These are phyloP conservation scores for Globia sparganii DNA, from an alignment of 2,888 invertebrate genomes.

Conservation along the genomic window DNA sequence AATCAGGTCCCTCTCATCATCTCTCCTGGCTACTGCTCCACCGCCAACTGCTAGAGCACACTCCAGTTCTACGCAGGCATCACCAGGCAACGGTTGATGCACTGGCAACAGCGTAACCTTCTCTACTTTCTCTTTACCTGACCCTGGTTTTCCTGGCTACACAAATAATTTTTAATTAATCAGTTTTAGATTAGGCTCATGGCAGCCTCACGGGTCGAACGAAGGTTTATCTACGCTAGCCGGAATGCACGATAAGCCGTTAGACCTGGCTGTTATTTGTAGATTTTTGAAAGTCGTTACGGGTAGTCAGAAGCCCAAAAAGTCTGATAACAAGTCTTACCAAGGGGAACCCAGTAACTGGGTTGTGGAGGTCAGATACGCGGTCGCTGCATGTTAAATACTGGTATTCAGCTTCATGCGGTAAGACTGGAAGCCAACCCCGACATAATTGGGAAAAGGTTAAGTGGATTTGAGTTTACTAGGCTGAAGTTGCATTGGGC, in stretches of 20 bases:
- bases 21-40: slow-evolving; percentile 74
- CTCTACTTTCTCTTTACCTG: slow-evolving; percentile 73
- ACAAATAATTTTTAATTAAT: not conserved
- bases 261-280: not conserved
- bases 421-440: not conserved
- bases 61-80: slow-evolving; percentile 82
- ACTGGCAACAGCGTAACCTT: slow-evolving; percentile 15
- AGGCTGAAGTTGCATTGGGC: not conserved
- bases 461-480: not conserved
- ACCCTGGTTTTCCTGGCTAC: slow-evolving; percentile 61
- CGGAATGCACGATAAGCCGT: not conserved
- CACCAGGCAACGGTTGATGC: slow-evolving; percentile 75
- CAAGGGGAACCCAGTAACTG: not conserved
- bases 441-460: not conserved
- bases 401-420: not conserved
- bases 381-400: not conserved
- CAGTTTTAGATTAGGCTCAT: not conserved
- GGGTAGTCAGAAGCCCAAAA: not conserved
- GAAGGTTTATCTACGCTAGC: not conserved
- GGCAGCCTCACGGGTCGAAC: not conserved
- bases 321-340: not conserved
- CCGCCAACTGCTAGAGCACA: slow-evolving; percentile 76
- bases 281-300: not conserved
- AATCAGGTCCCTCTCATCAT: slow-evolving; percentile 79
- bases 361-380: not conserved